phyloP scores from a whole-genome alignment of 1,140 invertebrate species.

The Druon quercuslanigerum region DNA sequence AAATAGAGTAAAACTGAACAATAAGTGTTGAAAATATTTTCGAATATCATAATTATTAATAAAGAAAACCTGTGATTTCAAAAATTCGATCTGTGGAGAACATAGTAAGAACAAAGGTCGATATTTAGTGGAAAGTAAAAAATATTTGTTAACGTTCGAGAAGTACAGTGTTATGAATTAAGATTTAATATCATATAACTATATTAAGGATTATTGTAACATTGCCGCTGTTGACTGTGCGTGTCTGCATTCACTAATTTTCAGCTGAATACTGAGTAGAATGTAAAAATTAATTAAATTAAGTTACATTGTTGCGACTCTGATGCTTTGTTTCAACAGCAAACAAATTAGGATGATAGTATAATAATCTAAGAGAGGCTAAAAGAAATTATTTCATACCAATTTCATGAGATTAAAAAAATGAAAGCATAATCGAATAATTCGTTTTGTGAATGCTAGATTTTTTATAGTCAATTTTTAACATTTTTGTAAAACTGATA shows the following conservation, averaged over 20 bases:
- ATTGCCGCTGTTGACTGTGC: conserved; percentile 8
- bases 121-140: conserved; percentile 2
- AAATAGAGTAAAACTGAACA: too few relatives aligned
- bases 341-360: not conserved
- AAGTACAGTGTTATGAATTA: not conserved
- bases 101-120: not conserved
- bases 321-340: not conserved
- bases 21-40: too few relatives aligned
- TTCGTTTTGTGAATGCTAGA: too few relatives aligned
- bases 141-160: not conserved
- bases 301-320: not conserved
- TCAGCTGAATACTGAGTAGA: conserved; percentile 12
- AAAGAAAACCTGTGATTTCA: conserved; percentile 22
- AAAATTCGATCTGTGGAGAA: conserved; percentile 3
- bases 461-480: not conserved
- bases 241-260: conserved; percentile 17
- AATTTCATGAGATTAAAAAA: too few relatives aligned
- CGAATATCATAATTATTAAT: too few relatives aligned
- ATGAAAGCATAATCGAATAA: too few relatives aligned
- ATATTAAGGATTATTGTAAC: conserved; percentile 23
- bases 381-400: not conserved
- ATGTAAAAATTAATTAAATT: not conserved
- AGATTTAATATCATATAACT: conserved; percentile 1
- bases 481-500: not conserved
- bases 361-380: not conserved